Percentiles rank a stretch among this genome's conserved stretches.
Conservation (phyloP, 2,113 vertebrate species). For the Semnornis frantzii region DNA sequence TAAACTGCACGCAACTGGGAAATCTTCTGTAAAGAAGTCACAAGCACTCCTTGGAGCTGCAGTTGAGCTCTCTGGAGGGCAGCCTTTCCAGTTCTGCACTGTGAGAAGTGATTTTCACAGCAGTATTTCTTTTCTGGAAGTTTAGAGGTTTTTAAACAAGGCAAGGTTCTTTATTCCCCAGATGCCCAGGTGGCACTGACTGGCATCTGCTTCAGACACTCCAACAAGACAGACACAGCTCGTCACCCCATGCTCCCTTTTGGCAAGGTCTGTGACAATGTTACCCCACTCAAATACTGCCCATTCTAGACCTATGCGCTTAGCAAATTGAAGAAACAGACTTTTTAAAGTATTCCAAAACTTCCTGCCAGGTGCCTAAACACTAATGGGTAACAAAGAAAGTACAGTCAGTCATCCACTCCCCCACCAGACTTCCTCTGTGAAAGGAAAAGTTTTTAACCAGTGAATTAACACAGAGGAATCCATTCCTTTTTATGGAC, state of each 20-base stretch:
- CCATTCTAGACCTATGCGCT: not conserved
- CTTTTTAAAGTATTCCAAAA: slow-evolving; percentile 66
- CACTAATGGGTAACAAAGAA: slow-evolving; percentile 70
- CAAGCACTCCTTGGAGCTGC: not conserved
- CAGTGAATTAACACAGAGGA: slow-evolving; percentile 19
- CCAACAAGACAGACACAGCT: not conserved
- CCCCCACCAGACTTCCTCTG: slow-evolving; percentile 53
- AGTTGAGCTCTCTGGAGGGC: not conserved
- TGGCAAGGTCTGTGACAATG: not conserved
- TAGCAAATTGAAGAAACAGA: slow-evolving; percentile 22
- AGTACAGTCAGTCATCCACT: slow-evolving; percentile 49
- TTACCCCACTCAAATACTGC: not conserved
- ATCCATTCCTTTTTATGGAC: not conserved
- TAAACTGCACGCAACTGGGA: not conserved
- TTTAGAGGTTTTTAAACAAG: not conserved
- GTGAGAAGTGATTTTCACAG: not conserved
- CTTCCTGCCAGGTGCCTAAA: slow-evolving; percentile 81
- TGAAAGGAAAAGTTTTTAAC: slow-evolving; percentile 68
- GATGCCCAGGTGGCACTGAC: not conserved
- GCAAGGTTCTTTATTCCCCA: not conserved
- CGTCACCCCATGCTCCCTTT: not conserved
- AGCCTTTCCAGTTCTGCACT: not conserved
- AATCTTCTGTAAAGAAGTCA: not conserved
- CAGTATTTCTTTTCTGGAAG: not conserved
- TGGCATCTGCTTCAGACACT: not conserved